phyloP scores from a whole-genome alignment of 2,113 vertebrate species.

The Seriola dumerili region DNA sequence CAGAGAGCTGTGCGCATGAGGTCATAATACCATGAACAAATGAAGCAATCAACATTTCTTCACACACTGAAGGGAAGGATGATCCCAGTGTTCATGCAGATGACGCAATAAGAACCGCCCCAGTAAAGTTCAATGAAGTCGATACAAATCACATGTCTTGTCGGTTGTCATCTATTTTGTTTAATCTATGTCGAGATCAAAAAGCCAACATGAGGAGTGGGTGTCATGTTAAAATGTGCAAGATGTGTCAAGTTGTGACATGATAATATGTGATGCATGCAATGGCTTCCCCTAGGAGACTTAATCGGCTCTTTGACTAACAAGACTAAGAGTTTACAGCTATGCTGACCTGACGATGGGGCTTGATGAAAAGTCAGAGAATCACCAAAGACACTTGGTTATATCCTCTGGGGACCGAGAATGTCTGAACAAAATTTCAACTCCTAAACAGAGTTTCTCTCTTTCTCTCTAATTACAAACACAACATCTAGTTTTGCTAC shows the following conservation, averaged over 20 bases:
- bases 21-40: constrained; percentile 16
- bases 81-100: neutral
- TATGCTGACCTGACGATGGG: neutral
- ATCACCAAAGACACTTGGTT: neutral
- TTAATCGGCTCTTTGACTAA: constrained; percentile 17
- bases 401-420: too few species aligned
- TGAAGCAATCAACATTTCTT: constrained; percentile 22
- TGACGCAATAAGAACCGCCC: constrained; percentile 8
- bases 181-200: constrained; percentile 23
- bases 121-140: constrained; percentile 16
- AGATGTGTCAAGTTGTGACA: constrained; percentile 19
- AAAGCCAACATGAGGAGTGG: neutral
- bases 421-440: neutral
- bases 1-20: neutral
- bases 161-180: constrained; percentile 25
- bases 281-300: neutral
- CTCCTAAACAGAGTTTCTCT: too few species aligned
- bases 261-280: neutral
- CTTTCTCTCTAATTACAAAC: neutral
- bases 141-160: constrained; percentile 16
- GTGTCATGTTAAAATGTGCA: constrained; percentile 27
- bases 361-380: neutral
- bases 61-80: constrained; percentile 11
- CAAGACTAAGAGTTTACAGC: neutral
- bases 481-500: neutral